Conservation (phyloP, 1,140 invertebrate species). For the Lepidurus packardi region DNA sequence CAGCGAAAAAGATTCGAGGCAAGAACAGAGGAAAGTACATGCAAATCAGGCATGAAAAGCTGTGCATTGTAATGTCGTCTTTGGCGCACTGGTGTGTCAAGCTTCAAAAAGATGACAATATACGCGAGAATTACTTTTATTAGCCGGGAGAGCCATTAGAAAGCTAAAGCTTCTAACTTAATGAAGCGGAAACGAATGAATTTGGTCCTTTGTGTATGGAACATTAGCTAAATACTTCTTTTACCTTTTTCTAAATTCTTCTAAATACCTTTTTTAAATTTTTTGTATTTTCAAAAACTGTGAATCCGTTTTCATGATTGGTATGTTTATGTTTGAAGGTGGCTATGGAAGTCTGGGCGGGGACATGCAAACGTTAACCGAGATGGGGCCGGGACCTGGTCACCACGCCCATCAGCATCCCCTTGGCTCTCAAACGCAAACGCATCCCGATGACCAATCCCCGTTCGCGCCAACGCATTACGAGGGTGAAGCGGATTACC, state of each 20-base stretch:
- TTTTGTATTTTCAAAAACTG: background rate
- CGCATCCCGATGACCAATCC: constrained; percentile 24
- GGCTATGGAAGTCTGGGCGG: constrained; percentile 49
- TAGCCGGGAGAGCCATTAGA: too few relatives aligned
- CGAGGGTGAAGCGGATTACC: constrained; percentile 63
- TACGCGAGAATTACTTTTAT: too few relatives aligned
- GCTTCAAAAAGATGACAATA: background rate
- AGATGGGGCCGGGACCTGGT: constrained; percentile 30
- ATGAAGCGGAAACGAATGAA: too few relatives aligned
- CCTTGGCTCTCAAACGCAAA: constrained; percentile 22
- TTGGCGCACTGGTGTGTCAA: constrained; percentile 10
- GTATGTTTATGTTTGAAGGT: constrained; percentile 43
- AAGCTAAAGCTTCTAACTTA: too few relatives aligned
- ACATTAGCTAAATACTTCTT: too few relatives aligned
- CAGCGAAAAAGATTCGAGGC: background rate
- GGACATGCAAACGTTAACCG: constrained; percentile 42
- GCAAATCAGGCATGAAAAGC: background rate
- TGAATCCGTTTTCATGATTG: constrained; percentile 29
- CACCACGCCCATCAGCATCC: constrained; percentile 30
- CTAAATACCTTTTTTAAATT: background rate
- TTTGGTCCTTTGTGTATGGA: too few relatives aligned
- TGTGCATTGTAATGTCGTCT: background rate
- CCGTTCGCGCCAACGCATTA: constrained; percentile 49
- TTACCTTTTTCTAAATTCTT: background rate
- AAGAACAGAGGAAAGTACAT: background rate